phyloP scores from a whole-genome alignment of 2,113 vertebrate genomes.

The Phocoena sinus region DNA sequence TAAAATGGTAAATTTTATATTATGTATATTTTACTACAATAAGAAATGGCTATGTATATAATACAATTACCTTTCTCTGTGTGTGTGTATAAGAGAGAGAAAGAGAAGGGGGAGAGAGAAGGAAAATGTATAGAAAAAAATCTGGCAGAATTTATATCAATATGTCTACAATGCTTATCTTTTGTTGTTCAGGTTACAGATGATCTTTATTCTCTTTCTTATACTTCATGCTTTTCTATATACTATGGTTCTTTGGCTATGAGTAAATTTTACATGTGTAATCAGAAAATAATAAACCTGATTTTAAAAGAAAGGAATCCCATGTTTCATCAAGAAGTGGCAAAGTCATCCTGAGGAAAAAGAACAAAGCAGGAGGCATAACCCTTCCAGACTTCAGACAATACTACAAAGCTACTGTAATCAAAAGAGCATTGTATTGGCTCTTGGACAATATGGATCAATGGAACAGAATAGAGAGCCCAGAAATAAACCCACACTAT shows the following conservation, averaged over 20 bases:
- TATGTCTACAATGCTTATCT: neutral
- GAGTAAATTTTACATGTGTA: neutral
- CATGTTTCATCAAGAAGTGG: neutral
- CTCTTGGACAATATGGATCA: neutral
- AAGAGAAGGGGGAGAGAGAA: neutral
- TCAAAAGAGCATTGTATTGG: neutral
- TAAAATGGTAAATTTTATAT: neutral
- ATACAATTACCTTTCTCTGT: neutral
- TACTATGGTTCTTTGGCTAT: neutral
- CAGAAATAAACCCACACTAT: neutral
- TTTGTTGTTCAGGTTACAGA: neutral
- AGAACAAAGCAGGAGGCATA: neutral
- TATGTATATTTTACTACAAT: neutral
- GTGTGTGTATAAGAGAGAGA: neutral
- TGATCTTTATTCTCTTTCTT: neutral
- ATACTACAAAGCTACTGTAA: neutral
- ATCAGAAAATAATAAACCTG: neutral
- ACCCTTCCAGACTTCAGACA: neutral
- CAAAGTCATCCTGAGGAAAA: neutral
- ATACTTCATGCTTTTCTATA: neutral
- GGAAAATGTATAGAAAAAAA: neutral
- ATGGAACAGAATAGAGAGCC: neutral
- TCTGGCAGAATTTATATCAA: neutral
- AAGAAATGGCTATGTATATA: neutral
- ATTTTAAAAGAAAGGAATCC: neutral